Evolutionary conservation across 2,113 vertebrate genomes (phyloP), one percentile per base, ranked within the genome.

Genomic region (Lepisosteus oculatus): DNA sequence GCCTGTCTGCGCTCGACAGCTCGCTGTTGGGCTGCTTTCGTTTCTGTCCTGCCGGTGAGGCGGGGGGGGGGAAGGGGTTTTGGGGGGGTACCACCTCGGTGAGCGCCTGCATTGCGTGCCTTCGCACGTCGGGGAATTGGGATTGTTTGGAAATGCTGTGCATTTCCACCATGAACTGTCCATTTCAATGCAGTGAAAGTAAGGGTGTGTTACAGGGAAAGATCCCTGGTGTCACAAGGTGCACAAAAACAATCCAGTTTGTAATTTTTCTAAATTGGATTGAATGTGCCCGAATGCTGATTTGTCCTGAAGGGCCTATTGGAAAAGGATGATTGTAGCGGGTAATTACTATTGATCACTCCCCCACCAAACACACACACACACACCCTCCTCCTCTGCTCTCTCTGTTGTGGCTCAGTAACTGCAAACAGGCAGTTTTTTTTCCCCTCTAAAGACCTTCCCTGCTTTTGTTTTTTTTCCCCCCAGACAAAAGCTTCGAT

Each of bases 401-500:
- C 13, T 66, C 51, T 67, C 8, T 15, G 9, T 64, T 71, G 13
- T 62, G 42, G 15, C 5, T 61, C 41, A 51, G 61, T 55, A 71
- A 15, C 44, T 17, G 41, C 8, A 65, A 29, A 42, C 41, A 55
- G 29, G 29, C 59, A n/a, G 17, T 9, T 47, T 13, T 47, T n/a
- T 55, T 68, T 61, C 2, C 81, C 81, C 83, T 77, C 78, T 51
- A 78, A 79, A 77, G 2, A 0, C 1, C 6, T 45, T 43, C 0
- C 13, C 8, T 71, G 4, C 68, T 72, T 15, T 29, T 51, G 47
- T 11, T 43, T 41, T 68, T 42, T 73, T 78, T 76, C 82, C n/a
- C 70, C 44, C 14, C 76, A 98, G 96, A 98, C 91, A 97, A 95
- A 87, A 98, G 94, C 90, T 98, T 97, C 79, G 97, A 99, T 73